These are phyloP conservation scores for Elaeidobius kamerunicus DNA, from an alignment of 2,888 invertebrate genomes.

Conservation along the genomic window DNA sequence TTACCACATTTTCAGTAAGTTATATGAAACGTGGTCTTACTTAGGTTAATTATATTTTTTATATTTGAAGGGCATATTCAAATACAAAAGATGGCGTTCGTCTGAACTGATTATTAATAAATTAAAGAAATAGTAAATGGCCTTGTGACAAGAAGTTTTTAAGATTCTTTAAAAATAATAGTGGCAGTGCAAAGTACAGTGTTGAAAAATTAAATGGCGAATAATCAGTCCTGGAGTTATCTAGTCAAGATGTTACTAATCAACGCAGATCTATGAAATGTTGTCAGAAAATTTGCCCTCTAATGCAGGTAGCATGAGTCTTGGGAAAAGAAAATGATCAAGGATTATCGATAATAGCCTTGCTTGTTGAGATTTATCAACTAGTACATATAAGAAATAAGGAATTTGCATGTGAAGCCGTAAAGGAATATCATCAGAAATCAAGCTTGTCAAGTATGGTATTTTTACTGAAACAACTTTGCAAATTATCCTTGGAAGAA, in stretches of 20 bases:
- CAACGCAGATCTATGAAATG: neutral
- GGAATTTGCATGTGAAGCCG: neutral
- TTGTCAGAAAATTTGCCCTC: neutral
- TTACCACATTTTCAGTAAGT: no score
- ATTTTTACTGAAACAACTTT: neutral
- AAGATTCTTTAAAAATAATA: neutral
- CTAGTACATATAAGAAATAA: neutral
- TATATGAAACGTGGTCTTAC: no score
- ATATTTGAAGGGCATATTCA: no score
- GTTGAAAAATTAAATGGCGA: neutral
- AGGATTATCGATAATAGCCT: neutral
- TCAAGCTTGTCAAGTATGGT: neutral
- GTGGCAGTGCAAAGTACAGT: neutral
- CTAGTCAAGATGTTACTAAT: neutral
- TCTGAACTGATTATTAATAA: neutral
- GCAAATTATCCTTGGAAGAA: neutral
- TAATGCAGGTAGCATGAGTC: neutral
- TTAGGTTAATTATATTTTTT: no score
- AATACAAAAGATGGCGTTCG: no score
- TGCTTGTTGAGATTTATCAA: neutral
- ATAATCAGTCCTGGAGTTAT: neutral
- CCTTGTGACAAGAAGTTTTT: constrained; percentile 1
- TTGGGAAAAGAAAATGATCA: neutral
- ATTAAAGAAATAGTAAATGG: neutral
- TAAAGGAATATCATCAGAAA: neutral